Evolutionary conservation across 2,113 vertebrate genomes (phyloP), one percentile per base, ranked within the genome.

Genomic region (Chloropsis cyanopogon): DNA sequence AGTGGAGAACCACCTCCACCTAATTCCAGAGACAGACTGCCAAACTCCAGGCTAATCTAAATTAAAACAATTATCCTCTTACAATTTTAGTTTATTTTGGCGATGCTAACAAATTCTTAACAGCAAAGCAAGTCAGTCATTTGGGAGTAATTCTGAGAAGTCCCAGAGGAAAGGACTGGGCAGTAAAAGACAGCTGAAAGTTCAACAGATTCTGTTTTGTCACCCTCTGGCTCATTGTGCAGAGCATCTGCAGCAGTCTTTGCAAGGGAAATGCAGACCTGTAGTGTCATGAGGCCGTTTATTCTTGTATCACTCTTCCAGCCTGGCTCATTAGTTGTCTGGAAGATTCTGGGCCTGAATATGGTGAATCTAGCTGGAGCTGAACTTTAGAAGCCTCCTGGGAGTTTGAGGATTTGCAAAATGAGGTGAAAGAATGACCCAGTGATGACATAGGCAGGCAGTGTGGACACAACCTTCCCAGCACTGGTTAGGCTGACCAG

Each of bases 11-110:
- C 86, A 86, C 81, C 80, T 88, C n/a, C 56, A 87, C 37, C 29
- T 76, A 75, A 84, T 75, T 80, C 49, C 37, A 64, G 65, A 50
- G 52, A 71, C 26, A 54, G 50, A 12, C 77, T 72, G 92, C 88
- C 92, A 89, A 94, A 33, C 47, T 85, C 47, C 35, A 57, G 78
- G 31, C 70, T 83, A 87, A 87, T 63, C 35, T 90, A 95, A 87
- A 93, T 96, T 71, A 82, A 87, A 88, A 83, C 80, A 92, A 95
- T 96, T 94, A 92, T 66, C 39, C 88, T 93, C 79, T 95, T 94
- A 84, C 29, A 87, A 63, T 69, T 66, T 79, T 49, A 69, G 81
- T 90, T 97, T 92, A 33, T 91, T 94, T 95, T 97, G 96, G 96
- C 95, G 69, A 31, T 19, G 37, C 15, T 47, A 56, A 41, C 10